phyloP scores from a whole-genome alignment of 2,797 vertebrate genomes.

The Coccyzus lansbergi region DNA sequence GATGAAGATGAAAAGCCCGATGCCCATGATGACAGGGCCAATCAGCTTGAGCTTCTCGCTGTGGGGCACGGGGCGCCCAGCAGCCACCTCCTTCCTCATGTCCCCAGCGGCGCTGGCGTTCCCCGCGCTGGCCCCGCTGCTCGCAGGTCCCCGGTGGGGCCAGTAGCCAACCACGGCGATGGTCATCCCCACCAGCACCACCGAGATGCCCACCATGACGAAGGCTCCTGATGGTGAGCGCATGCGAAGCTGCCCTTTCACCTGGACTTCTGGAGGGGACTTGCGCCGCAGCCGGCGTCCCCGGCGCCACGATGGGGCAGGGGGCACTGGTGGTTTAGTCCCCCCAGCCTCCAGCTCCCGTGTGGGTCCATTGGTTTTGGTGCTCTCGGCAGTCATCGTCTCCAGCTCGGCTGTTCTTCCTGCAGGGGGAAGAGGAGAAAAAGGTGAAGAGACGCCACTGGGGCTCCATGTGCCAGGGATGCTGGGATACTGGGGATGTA shows the following conservation, averaged over 20 bases:
- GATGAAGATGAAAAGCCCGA: conserved; percentile 97
- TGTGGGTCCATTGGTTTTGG: conserved; percentile 36
- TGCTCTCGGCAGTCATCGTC: conserved; percentile 52
- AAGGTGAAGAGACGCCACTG: not conserved
- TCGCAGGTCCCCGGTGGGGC: conserved; percentile 80
- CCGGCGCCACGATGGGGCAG: conserved; percentile 34
- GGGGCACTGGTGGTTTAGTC: not conserved
- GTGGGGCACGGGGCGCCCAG: conserved; percentile 75
- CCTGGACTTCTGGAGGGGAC: conserved; percentile 55
- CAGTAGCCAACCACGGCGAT: conserved; percentile 95
- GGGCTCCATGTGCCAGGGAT: accelerated
- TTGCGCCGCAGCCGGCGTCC: conserved; percentile 79
- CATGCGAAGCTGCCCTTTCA: conserved; percentile 89
- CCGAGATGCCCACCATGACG: conserved; percentile 86
- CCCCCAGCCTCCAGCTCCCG: not conserved
- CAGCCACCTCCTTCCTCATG: conserved; percentile 60
- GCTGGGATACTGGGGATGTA: not conserved
- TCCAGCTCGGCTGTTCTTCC: not conserved
- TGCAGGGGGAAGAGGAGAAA: not conserved
- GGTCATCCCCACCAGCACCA: conserved; percentile 90
- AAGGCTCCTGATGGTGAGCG: conserved; percentile 91
- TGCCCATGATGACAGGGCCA: conserved; percentile 95
- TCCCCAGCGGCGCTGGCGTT: conserved; percentile 40
- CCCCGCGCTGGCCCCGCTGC: not conserved
- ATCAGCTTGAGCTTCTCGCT: conserved; percentile 91